Base-by-base conservation (phyloP, 2,797 vertebrate species). In the Sebastes steindachneri region DNA sequence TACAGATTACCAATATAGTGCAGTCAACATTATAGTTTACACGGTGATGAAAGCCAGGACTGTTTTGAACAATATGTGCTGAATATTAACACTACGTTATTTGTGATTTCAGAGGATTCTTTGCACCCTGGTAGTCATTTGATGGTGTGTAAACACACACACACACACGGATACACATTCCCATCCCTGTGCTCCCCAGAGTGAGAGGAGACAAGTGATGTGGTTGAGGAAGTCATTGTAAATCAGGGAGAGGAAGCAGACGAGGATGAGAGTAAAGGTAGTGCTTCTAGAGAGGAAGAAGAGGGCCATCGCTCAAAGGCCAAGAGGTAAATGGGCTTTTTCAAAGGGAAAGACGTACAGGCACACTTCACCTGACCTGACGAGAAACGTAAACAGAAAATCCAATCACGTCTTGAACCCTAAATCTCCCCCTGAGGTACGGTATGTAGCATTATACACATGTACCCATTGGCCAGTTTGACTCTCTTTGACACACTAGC, bases 171-270 rank as follows among this genome's bases (percentile, higher is more conserved):
- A 21, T 11, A 31, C 2, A 59, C 26, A 60, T 4, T 3, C 2
- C 1, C 31, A 6, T 35, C 29, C 17, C 28, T 17, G 55, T 17
- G n/a, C 60, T 74, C 53, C 28, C 19, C 2, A n/a, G 28, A 45
- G 68, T 33, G 58, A 65, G 59, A 59, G 31, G 57, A 60, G 58
- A 45, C 68, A 68, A 51, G 64, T 73, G 84, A 73, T 45, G 69
- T 45, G 77, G 59, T 69, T n/a, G 72, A 73, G 68, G 72, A 86
- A 71, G 82, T 51, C 8, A 12, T 54, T 68, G n/a, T 72, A 53
- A 70, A 74, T 77, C 45, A 77, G 69, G n/a, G 1, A 26, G 62
- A 70, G 28, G 68, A 72, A 15, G 80, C 45, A 68, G 66, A 60
- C 9, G 68, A 68, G 29, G 15, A 35, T 7, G 70, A 63, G 72